Evolutionary conservation across 2,797 vertebrate species (phyloP).

Genomic region (Anniella stebbinsi): DNA sequence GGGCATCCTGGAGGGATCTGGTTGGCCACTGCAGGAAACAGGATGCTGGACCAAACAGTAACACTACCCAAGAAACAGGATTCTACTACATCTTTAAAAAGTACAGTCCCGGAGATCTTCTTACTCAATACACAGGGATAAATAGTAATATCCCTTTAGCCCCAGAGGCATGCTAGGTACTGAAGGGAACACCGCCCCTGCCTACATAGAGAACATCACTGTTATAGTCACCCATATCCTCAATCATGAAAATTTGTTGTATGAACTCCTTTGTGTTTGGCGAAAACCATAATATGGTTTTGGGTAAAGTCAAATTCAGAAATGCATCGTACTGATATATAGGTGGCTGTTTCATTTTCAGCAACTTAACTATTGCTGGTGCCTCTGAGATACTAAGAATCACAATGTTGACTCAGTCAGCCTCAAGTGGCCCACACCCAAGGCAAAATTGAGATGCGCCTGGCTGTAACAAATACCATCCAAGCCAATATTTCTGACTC

Average conservation of each 20-base stretch:
- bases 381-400: conserved; percentile 1
- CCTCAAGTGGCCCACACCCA: conserved; percentile 9
- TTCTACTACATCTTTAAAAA: neutral
- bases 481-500: conserved; percentile 40
- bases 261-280: neutral
- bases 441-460: conserved; percentile 23
- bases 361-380: neutral
- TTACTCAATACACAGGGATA: neutral
- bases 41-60: neutral
- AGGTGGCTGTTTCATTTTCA: neutral
- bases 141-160: neutral
- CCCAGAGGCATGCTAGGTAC: neutral
- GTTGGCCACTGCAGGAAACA: neutral
- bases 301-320: too few relatives aligned
- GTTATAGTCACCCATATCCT: neutral
- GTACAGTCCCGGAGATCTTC: neutral
- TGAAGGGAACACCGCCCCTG: neutral
- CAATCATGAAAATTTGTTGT: conserved; percentile 1
- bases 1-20: too few relatives aligned
- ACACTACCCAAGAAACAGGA: neutral
- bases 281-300: neutral
- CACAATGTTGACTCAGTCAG: conserved; percentile 36
- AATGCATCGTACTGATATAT: neutral
- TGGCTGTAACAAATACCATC: conserved; percentile 43
- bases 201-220: neutral